phyloP scores from a whole-genome alignment of 2,888 invertebrate genomes.

The Acleris laterana region DNA sequence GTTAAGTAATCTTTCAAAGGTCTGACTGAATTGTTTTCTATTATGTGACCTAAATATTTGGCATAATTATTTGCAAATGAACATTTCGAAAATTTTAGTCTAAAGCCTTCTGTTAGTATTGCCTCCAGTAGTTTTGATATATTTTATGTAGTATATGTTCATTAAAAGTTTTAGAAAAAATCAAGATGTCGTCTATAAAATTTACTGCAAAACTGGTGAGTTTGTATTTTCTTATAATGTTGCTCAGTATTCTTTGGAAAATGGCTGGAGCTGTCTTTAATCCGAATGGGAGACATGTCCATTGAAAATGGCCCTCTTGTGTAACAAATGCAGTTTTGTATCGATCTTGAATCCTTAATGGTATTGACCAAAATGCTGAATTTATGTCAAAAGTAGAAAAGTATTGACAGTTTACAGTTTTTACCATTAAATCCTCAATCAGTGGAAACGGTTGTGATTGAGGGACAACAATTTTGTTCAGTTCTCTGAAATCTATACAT shows the following conservation, averaged over 20 bases:
- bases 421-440: no score
- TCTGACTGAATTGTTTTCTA: no score
- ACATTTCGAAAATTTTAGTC: constrained; percentile 8
- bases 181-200: constrained; percentile 1
- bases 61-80: not conserved
- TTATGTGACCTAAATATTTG: not conserved
- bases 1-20: no score
- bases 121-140: constrained; percentile 2
- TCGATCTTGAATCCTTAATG: constrained; percentile 5
- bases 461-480: no score
- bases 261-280: no score
- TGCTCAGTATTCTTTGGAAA: no score
- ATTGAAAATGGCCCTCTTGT: no score
- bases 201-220: no score
- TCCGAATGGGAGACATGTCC: constrained; percentile 1
- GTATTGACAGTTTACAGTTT: constrained; percentile 8
- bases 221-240: no score
- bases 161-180: no score
- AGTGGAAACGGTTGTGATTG: no score
- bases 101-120: constrained; percentile 4
- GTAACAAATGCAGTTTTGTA: not conserved
- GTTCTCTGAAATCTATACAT: no score
- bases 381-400: constrained; percentile 15
- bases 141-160: not conserved
- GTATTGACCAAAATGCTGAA: constrained; percentile 12